Base-by-base conservation (phyloP, 2,888 invertebrate genomes). In the Pimpla rufipes region DNA sequence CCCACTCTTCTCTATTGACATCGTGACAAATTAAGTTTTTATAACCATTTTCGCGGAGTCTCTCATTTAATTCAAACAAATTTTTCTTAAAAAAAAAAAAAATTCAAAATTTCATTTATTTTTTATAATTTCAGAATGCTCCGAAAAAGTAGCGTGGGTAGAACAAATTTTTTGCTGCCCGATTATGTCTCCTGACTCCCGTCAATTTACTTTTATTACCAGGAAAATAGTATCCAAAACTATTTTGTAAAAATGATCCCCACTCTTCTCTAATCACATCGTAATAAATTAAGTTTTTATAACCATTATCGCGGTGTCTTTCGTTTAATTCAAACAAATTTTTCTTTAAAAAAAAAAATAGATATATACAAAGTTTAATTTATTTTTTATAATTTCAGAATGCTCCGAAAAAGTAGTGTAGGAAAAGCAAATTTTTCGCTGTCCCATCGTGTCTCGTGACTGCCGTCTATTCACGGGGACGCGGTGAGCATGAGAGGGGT, bases 401-500 rank as follows among this genome's bases (percentile, higher is more conserved):
- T n/a, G n/a, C n/a, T n/a, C 4, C 3, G 45, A 45, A n/a, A n/a
- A 11, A 1, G 23, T 21, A 13, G n/a, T 29, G 13, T 10, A 57
- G 10, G 29, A 23, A 8, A 11, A 57, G 6, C 1, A n/a, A n/a
- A 40, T 70, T 55, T 8, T 35, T 37, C 8, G 10, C 13, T 42
- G 16, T 16, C 23, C 40, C 23, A 40, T 55, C 23, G 23, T 29
- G 29, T 42, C 18, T 57, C 67, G 66, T 16, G 55, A 35, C 18
- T 76, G 45, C 35, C 18, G 62, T 13, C 52, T 35, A 35, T 59
- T 42, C n/a, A 6, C 10, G 4, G 10, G 62, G 23, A 70, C 42
- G 21, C 23, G 62, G 62, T 73, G 10, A 70, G 78, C 62, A 78
- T 50, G 64, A 70, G 64, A 70, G 40, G 18, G 52, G 16, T 11